Evolutionary conservation across 2,888 invertebrate genomes (phyloP).

Genomic region (Physocephala rufipes): DNA sequence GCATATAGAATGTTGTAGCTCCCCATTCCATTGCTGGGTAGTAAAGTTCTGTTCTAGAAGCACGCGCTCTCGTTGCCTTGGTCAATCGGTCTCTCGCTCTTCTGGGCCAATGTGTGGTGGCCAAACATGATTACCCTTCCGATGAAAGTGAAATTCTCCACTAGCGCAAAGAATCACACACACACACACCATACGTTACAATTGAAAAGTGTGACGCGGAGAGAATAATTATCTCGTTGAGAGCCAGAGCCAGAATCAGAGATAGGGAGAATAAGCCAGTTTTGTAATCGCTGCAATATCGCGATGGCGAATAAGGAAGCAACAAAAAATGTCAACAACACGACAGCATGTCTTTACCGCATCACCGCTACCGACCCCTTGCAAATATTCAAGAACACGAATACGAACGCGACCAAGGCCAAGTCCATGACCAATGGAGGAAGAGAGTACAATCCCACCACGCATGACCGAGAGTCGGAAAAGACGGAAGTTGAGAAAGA

Average conservation of each 20-base stretch:
- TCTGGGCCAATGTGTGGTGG: not conserved
- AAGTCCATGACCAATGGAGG: conserved; percentile 22
- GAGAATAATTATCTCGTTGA: not conserved
- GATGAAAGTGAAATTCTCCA: conserved; percentile 47
- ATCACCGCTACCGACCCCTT: not conserved
- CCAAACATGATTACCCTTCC: conserved; percentile 10
- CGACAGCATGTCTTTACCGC: conserved; percentile 24
- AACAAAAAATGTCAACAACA: conserved; percentile 30
- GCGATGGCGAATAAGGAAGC: conserved; percentile 27
- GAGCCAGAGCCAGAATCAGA: conserved; percentile 19
- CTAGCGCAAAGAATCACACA: conserved; percentile 32
- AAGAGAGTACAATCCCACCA: conserved; percentile 20
- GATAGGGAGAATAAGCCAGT: not conserved
- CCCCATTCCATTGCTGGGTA: not conserved
- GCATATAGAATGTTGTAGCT: conserved; percentile 1
- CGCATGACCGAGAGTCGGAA: conserved; percentile 8
- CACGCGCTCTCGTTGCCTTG: conserved; percentile 11
- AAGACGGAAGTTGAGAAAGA: conserved; percentile 49
- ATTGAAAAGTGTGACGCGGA: not conserved
- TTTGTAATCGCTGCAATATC: not conserved
- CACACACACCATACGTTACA: not conserved
- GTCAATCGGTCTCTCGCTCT: not conserved
- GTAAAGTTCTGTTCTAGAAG: conserved; percentile 29
- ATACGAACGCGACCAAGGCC: conserved; percentile 20
- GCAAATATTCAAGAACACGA: not conserved